These are phyloP conservation scores for Eupithecia inturbata DNA, from an alignment of 2,888 invertebrate species.

Conservation along the genomic window DNA sequence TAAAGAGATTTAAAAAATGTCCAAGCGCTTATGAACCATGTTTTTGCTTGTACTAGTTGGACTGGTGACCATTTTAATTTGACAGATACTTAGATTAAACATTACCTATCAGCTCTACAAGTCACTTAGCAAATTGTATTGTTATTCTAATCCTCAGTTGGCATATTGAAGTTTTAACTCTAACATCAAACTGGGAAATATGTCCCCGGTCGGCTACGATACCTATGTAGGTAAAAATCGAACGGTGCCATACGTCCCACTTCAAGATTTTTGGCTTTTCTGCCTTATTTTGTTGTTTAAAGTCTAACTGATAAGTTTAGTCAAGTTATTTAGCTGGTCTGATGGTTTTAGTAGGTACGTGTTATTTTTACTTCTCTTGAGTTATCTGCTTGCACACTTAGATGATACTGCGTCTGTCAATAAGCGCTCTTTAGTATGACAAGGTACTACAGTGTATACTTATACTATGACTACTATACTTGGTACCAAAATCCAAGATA, in stretches of 20 bases:
- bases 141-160: neutral
- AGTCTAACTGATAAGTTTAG: too few species aligned
- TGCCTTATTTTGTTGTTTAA: too few species aligned
- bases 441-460: neutral
- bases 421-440: neutral
- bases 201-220: too few species aligned
- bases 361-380: neutral
- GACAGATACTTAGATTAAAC: neutral
- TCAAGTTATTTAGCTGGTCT: too few species aligned
- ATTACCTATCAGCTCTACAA: neutral
- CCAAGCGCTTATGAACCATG: neutral
- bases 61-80: neutral
- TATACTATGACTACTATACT: too few species aligned
- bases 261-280: too few species aligned
- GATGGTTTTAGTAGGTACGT: too few species aligned
- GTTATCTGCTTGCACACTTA: too few species aligned
- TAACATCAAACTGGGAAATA: too few species aligned
- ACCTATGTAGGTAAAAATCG: too few species aligned
- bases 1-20: neutral
- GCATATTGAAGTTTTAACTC: neutral
- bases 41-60: neutral
- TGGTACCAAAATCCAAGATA: too few species aligned
- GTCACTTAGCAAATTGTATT: neutral
- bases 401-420: neutral
- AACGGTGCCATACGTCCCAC: too few species aligned